Conservation (phyloP, 2,888 invertebrate genomes). For the Eueremaeus valkanovi region DNA sequence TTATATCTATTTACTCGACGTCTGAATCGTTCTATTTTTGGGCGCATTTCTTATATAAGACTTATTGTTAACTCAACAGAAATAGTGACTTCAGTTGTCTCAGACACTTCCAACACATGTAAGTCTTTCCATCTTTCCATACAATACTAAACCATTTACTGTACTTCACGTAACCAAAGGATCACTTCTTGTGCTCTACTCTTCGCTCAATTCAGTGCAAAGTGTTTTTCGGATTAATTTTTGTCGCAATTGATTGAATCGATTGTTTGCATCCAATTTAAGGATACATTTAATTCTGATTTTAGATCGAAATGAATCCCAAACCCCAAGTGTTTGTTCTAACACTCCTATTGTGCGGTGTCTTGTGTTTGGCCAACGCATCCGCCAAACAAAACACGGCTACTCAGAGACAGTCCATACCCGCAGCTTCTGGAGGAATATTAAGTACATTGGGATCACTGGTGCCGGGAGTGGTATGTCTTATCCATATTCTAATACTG, state of each 20-base stretch:
- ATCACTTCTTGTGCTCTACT: too few species aligned
- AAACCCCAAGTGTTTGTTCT: not conserved
- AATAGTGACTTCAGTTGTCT: not conserved
- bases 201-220: too few species aligned
- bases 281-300: not conserved
- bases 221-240: not conserved
- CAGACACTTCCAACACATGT: not conserved
- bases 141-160: too few species aligned
- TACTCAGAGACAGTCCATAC: not conserved
- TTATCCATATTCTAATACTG: not conserved
- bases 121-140: too few species aligned
- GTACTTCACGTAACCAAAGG: too few species aligned
- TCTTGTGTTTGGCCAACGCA: not conserved
- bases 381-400: slow-evolving; percentile 26
- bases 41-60: slow-evolving; percentile 5
- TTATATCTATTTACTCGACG: not conserved
- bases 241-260: not conserved
- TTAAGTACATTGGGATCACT: slow-evolving; percentile 38
- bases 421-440: slow-evolving; percentile 10
- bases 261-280: not conserved
- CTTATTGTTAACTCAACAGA: not conserved
- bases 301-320: not conserved
- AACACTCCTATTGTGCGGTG: slow-evolving; percentile 6
- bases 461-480: slow-evolving; percentile 37
- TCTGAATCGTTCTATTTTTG: not conserved